phyloP scores from a whole-genome alignment of 1,140 invertebrate genomes.

The Trachymyrmex cornetzi region DNA sequence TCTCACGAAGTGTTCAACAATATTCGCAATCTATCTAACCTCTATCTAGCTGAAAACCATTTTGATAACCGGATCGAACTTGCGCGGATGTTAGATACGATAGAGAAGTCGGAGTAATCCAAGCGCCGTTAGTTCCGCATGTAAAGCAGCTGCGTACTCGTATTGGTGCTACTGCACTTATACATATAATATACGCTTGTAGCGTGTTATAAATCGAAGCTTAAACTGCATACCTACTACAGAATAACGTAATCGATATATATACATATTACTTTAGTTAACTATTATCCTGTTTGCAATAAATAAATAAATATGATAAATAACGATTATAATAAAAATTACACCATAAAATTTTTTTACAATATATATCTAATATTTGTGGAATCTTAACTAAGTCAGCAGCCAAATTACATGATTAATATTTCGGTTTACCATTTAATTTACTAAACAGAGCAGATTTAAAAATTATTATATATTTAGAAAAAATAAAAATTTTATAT shows the following conservation, averaged over 20 bases:
- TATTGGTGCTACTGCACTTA: slow-evolving; percentile 10
- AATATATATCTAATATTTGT: neutral
- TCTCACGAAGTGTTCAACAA: slow-evolving; percentile 19
- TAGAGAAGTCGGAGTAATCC: slow-evolving; percentile 66
- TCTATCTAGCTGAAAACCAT: slow-evolving; percentile 22
- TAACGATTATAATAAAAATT: neutral
- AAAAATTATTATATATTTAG: neutral
- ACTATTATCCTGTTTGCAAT: neutral
- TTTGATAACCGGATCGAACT: slow-evolving; percentile 20
- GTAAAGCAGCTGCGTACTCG: slow-evolving; percentile 4
- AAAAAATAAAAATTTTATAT: neutral
- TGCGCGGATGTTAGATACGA: slow-evolving; percentile 36
- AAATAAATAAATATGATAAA: neutral
- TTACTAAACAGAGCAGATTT: neutral
- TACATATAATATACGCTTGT: neutral
- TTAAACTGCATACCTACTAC: neutral
- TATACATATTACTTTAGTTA: neutral
- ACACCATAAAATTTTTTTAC: neutral
- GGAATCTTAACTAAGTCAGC: neutral
- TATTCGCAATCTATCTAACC: slow-evolving; percentile 44
- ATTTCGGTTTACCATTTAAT: neutral
- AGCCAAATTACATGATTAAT: neutral
- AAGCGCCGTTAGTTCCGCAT: slow-evolving; percentile 46
- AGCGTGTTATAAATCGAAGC: slow-evolving; percentile 33
- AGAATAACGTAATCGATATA: slow-evolving; percentile 5